Evolutionary conservation across 2,113 vertebrate species (phyloP).

Genomic region (Cynocephalus volans): DNA sequence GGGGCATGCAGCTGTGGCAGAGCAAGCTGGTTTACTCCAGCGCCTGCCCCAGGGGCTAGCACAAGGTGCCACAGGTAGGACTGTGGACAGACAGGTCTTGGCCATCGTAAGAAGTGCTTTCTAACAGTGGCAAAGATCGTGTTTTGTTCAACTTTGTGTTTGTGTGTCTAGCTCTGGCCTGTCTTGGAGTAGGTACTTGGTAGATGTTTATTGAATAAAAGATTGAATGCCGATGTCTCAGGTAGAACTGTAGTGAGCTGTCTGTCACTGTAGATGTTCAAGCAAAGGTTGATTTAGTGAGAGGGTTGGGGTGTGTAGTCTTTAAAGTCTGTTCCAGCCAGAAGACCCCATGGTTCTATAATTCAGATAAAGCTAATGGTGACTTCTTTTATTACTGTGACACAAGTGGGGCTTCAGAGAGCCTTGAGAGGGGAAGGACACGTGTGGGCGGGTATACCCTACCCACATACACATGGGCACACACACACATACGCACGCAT

Average conservation of each 20-base stretch:
- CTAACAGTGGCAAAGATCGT: background rate
- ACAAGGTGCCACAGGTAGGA: constrained; percentile 6
- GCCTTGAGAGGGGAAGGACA: background rate
- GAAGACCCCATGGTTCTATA: background rate
- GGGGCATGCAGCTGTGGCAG: background rate
- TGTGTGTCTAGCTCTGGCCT: background rate
- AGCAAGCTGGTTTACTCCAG: background rate
- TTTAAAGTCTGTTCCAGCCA: background rate
- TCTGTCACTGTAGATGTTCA: background rate
- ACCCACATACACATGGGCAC: background rate
- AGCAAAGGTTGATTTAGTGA: background rate
- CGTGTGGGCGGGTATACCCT: too few species aligned
- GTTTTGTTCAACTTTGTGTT: constrained; percentile 57
- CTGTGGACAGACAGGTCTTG: constrained; percentile 37
- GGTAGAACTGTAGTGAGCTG: background rate
- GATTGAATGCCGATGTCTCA: background rate
- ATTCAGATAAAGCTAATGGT: background rate
- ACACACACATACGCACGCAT: background rate
- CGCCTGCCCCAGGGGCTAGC: background rate
- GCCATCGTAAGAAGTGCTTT: constrained; percentile 45
- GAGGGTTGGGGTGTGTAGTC: background rate
- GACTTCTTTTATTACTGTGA: background rate
- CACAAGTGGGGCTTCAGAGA: background rate
- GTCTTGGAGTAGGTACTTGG: background rate
- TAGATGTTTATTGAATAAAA: background rate